These are phyloP conservation scores for Saccostrea cuccullata DNA, from an alignment of 1,140 invertebrate species.

Conservation along the genomic window DNA sequence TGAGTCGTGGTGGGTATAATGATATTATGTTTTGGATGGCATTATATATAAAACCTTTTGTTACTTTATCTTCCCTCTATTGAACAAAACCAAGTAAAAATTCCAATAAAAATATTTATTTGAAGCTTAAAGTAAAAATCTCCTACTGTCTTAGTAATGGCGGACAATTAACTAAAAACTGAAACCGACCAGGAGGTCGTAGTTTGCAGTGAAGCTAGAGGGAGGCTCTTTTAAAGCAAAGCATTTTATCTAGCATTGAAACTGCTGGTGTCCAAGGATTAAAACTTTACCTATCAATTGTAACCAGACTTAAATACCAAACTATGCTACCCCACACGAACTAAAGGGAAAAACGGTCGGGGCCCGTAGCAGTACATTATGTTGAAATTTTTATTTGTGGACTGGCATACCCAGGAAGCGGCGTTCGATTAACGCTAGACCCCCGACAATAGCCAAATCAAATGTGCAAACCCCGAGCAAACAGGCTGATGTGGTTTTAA, in stretches of 20 bases:
- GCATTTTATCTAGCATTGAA: conserved; percentile 28
- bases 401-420: conserved; percentile 31
- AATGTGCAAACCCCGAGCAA: conserved; percentile 31
- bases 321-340: conserved; percentile 31
- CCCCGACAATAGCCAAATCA: conserved; percentile 34
- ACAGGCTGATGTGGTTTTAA: conserved; percentile 33
- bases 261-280: conserved; percentile 32
- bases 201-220: not conserved
- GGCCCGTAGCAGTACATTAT: conserved; percentile 26
- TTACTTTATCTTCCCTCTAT: conserved; percentile 8
- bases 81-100: conserved; percentile 29
- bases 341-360: conserved; percentile 20
- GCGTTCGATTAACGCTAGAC: conserved; percentile 22
- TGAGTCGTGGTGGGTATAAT: conserved; percentile 18
- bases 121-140: conserved; percentile 27
- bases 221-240: not conserved
- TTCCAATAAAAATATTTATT: conserved; percentile 33
- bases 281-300: conserved; percentile 38
- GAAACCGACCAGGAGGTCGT: conserved; percentile 17
- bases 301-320: conserved; percentile 36
- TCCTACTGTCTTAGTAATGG: conserved; percentile 25
- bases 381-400: conserved; percentile 36
- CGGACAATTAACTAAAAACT: conserved; percentile 7
- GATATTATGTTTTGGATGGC: conserved; percentile 11
- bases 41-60: conserved; percentile 23